phyloP scores from a whole-genome alignment of 2,113 vertebrate species.

The Ranitomeya imitator region DNA sequence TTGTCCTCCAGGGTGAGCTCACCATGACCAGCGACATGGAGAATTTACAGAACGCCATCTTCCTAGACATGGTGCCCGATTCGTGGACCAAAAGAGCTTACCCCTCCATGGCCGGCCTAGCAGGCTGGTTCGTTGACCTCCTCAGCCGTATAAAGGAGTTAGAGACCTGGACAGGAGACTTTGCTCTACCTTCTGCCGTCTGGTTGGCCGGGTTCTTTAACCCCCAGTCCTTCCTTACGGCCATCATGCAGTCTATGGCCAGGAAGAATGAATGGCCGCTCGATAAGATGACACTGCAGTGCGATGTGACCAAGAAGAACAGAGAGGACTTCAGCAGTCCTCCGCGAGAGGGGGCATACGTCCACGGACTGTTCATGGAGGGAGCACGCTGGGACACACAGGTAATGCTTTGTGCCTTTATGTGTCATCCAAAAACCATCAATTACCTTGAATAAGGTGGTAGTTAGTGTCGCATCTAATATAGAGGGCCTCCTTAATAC shows the following conservation, averaged over 20 bases:
- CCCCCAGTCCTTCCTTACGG: conserved; percentile 91
- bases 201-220: conserved; percentile 95
- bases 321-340: conserved; percentile 82
- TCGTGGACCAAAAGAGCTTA: conserved; percentile 85
- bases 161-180: conserved; percentile 87
- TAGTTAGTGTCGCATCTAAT: too few species aligned
- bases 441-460: too few species aligned
- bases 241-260: conserved; percentile 91
- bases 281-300: conserved; percentile 89
- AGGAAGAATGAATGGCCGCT: conserved; percentile 89
- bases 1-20: conserved; percentile 82
- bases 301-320: conserved; percentile 89
- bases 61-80: conserved; percentile 83
- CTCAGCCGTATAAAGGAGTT: conserved; percentile 85
- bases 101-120: conserved; percentile 83
- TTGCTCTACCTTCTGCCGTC: conserved; percentile 79
- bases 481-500: too few species aligned
- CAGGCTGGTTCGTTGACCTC: conserved; percentile 87
- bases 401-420: background rate
- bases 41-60: conserved; percentile 83
- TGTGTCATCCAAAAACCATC: background rate
- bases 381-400: conserved; percentile 52
- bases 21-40: conserved; percentile 95
- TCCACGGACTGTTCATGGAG: conserved; percentile 92
- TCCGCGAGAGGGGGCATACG: conserved; percentile 87